Conservation (phyloP, 2,113 vertebrate genomes). For the Poecilia latipinna region DNA sequence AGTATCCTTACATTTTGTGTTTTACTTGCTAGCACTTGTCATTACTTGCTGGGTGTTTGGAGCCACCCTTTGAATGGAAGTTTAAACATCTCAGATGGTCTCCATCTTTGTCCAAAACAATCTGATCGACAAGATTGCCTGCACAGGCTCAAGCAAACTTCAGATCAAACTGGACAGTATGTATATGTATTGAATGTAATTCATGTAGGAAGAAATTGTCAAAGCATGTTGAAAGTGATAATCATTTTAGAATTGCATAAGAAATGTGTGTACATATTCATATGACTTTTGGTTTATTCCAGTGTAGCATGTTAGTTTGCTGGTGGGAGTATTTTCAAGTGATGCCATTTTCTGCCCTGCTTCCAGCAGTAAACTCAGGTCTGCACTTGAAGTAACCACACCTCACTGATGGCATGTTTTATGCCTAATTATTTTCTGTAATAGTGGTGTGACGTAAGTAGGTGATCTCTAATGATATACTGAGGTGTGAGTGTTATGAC, state of each 20-base stretch:
- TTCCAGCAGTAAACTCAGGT: conserved; percentile 1
- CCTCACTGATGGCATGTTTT: conserved; percentile 28
- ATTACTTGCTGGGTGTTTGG: too few species aligned
- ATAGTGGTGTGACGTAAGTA: conserved; percentile 11
- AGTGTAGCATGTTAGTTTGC: neutral
- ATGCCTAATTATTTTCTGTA: conserved; percentile 22
- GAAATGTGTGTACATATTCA: neutral
- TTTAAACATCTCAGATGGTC: too few species aligned
- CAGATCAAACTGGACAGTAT: too few species aligned
- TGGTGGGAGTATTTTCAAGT: neutral
- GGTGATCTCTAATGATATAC: conserved; percentile 36
- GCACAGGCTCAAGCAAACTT: too few species aligned
- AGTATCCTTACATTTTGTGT: too few species aligned
- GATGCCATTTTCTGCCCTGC: conserved; percentile 15
- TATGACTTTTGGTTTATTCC: neutral
- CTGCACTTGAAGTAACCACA: neutral
- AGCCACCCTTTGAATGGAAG: too few species aligned
- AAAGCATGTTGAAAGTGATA: neutral
- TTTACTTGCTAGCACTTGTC: too few species aligned
- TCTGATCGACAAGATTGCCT: too few species aligned
- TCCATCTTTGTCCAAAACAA: too few species aligned
- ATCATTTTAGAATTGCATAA: neutral
- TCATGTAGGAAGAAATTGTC: too few species aligned
- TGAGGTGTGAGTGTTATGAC: conserved; percentile 15
- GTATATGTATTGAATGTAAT: too few species aligned